These are phyloP conservation scores for Calameuta filiformis DNA, from an alignment of 2,888 invertebrate genomes.

Conservation along the genomic window DNA sequence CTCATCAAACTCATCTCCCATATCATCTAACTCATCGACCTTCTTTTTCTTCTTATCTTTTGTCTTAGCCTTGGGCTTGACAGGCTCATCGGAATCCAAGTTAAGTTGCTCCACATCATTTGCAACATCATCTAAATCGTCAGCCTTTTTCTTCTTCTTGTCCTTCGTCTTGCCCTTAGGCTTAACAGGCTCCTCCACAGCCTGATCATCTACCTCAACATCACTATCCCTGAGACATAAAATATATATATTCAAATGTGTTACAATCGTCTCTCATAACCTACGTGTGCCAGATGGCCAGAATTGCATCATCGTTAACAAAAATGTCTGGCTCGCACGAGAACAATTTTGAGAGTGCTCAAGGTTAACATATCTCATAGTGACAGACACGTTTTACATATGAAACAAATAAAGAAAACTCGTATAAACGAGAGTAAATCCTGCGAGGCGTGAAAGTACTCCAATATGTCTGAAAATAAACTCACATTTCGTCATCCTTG, in stretches of 20 bases:
- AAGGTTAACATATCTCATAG: neutral
- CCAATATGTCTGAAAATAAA: conserved; percentile 63
- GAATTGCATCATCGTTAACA: conserved; percentile 37
- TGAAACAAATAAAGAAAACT: neutral
- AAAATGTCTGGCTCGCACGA: conserved; percentile 23
- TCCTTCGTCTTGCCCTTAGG: conserved; percentile 62
- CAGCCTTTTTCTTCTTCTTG: conserved; percentile 68
- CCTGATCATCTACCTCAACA: conserved; percentile 68
- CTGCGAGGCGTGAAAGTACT: conserved; percentile 10
- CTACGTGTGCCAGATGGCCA: conserved; percentile 31
- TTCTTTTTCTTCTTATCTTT: conserved; percentile 60
- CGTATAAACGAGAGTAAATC: conserved; percentile 11
- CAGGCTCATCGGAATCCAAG: conserved; percentile 65
- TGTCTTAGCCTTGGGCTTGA: conserved; percentile 14
- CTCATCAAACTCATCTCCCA: conserved; percentile 3
- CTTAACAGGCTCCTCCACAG: conserved; percentile 59
- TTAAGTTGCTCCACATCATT: conserved; percentile 72
- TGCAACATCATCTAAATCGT: conserved; percentile 58
- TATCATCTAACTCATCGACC: conserved; percentile 57
- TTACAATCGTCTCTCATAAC: conserved; percentile 28
- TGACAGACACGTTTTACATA: neutral
- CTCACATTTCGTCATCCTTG: conserved; percentile 81
- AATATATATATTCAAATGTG: conserved; percentile 8
- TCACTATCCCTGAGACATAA: conserved; percentile 73
- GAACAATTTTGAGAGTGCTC: conserved; percentile 21